Conservation (phyloP, 1,140 invertebrate genomes). For the Halotydeus destructor region DNA sequence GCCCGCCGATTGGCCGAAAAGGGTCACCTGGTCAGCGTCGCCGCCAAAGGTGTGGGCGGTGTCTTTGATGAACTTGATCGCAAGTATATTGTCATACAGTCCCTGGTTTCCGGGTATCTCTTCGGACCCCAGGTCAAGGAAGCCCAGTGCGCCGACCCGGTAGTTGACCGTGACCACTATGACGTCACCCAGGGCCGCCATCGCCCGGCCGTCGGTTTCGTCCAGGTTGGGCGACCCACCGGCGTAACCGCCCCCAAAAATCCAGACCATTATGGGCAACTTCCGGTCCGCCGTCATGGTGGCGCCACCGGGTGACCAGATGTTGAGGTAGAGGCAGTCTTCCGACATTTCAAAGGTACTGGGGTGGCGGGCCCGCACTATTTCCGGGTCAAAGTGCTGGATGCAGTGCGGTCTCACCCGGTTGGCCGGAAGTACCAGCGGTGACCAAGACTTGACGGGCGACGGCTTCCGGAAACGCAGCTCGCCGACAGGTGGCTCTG, state of each 20-base stretch:
- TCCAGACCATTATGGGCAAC: conserved; percentile 18
- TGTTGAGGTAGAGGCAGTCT: conserved; percentile 27
- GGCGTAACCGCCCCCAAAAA: conserved; percentile 22
- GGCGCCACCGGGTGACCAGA: conserved; percentile 21
- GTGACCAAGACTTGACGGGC: conserved; percentile 2
- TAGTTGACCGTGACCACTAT: conserved; percentile 26
- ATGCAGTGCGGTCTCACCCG: conserved; percentile 13
- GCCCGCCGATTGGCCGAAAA: conserved; percentile 29
- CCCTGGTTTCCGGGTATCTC: conserved; percentile 76
- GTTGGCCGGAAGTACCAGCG: conserved; percentile 2
- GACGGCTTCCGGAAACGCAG: conserved; percentile 39
- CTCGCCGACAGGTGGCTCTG: conserved; percentile 50
- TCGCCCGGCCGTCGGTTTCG: conserved; percentile 20
- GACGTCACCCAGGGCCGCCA: conserved; percentile 19
- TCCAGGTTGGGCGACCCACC: no score
- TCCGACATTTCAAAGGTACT: conserved; percentile 15
- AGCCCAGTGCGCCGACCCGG: conserved; percentile 44
- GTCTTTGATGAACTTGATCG: conserved; percentile 45
- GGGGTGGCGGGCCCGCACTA: conserved; percentile 6
- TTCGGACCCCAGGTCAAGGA: conserved; percentile 45
- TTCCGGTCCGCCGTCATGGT: not conserved
- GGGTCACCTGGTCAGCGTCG: conserved; percentile 35
- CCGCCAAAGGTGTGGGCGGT: conserved; percentile 60
- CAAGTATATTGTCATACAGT: conserved; percentile 39
- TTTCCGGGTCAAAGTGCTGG: conserved; percentile 12